Evolutionary conservation across 2,888 invertebrate species (phyloP).

Genomic region (Salticus scenicus): DNA sequence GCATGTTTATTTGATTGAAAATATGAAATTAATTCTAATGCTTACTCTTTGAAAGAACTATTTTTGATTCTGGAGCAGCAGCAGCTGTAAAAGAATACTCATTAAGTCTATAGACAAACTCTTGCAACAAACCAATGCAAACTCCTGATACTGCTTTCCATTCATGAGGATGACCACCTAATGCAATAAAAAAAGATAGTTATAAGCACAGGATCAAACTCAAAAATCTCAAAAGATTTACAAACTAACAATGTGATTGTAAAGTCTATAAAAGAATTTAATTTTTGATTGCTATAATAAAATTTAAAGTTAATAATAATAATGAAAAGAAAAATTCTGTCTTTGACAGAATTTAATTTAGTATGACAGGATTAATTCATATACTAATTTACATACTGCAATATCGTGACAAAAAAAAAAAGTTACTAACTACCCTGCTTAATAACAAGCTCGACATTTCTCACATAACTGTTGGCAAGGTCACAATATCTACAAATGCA

Average conservation of each 20-base stretch:
- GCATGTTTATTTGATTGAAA: too few species aligned
- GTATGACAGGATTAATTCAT: too few species aligned
- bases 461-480: too few species aligned
- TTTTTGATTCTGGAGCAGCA: conserved; percentile 25
- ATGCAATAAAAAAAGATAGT: background rate
- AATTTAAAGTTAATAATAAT: background rate
- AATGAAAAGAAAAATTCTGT: too few species aligned
- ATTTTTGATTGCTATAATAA: background rate
- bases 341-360: too few species aligned
- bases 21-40: too few species aligned
- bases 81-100: conserved; percentile 36
- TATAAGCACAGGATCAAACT: too few species aligned
- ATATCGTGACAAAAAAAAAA: too few species aligned
- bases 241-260: background rate
- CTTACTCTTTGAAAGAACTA: conserved; percentile 19
- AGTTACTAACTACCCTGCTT: too few species aligned
- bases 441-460: too few species aligned
- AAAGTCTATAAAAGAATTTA: background rate
- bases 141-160: conserved; percentile 49
- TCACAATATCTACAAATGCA: too few species aligned
- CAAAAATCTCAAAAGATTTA: background rate
- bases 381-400: too few species aligned
- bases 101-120: conserved; percentile 29
- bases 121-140: conserved; percentile 38
- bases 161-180: conserved; percentile 59